Conservation (phyloP, 2,113 vertebrate genomes). For the Cavia aperea region DNA sequence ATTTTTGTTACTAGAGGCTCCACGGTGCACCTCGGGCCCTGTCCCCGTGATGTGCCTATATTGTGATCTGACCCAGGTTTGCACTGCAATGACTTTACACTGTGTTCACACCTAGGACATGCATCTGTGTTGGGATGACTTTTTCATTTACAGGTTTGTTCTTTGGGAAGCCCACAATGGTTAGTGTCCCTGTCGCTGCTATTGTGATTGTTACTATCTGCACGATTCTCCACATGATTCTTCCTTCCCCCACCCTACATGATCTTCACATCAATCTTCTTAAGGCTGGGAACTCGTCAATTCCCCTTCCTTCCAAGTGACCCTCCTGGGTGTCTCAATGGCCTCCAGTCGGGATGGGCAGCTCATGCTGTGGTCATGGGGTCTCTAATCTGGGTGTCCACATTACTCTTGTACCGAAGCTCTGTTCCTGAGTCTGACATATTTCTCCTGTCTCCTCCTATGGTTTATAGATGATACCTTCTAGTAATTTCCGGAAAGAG, state of each 20-base stretch:
- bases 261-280: not conserved
- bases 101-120: not conserved
- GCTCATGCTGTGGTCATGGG: not conserved
- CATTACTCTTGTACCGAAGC: not conserved
- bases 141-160: not conserved
- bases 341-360: too few species aligned
- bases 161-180: not conserved
- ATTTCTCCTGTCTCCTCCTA: not conserved
- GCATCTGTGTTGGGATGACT: not conserved
- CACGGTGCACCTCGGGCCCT: not conserved
- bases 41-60: not conserved
- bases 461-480: not conserved
- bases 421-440: not conserved
- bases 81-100: not conserved
- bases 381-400: accelerated
- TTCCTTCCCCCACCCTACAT: not conserved
- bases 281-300: not conserved
- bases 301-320: not conserved
- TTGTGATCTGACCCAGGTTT: not conserved
- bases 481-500: not conserved
- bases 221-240: not conserved
- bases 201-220: not conserved
- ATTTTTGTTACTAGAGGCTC: not conserved
- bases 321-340: not conserved
- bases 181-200: too few species aligned